phyloP scores from a whole-genome alignment of 2,797 vertebrate genomes.

The Echiichthys vipera region DNA sequence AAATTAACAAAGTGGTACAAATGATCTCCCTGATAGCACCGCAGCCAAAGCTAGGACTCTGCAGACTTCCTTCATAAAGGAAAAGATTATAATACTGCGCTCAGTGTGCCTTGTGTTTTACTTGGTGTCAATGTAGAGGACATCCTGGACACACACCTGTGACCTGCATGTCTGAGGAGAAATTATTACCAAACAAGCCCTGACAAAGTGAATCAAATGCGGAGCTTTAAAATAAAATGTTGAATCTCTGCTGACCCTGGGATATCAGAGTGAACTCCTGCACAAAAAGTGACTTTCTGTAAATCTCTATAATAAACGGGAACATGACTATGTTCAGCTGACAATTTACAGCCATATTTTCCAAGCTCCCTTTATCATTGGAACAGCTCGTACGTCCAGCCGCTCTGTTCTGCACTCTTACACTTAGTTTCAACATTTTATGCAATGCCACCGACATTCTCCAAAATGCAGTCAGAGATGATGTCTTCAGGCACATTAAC shows the following conservation, averaged over 20 bases:
- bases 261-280: background rate
- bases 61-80: background rate
- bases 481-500: background rate
- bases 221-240: background rate
- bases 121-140: background rate
- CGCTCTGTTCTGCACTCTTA: background rate
- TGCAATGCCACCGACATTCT: background rate
- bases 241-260: background rate
- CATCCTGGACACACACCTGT: background rate
- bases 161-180: background rate
- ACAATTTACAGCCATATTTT: conserved; percentile 23
- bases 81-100: background rate
- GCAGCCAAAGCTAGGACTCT: background rate
- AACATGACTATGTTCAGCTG: conserved; percentile 10
- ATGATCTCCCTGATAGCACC: background rate
- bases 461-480: background rate
- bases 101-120: background rate
- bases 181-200: background rate
- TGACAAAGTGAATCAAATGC: background rate
- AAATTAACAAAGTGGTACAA: background rate
- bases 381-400: background rate
- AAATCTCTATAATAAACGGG: conserved; percentile 17
- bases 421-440: background rate
- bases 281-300: conserved; percentile 9
- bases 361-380: background rate